These are phyloP conservation scores for Diplolepis rosae DNA, from an alignment of 2,888 invertebrate species.

Conservation along the genomic window DNA sequence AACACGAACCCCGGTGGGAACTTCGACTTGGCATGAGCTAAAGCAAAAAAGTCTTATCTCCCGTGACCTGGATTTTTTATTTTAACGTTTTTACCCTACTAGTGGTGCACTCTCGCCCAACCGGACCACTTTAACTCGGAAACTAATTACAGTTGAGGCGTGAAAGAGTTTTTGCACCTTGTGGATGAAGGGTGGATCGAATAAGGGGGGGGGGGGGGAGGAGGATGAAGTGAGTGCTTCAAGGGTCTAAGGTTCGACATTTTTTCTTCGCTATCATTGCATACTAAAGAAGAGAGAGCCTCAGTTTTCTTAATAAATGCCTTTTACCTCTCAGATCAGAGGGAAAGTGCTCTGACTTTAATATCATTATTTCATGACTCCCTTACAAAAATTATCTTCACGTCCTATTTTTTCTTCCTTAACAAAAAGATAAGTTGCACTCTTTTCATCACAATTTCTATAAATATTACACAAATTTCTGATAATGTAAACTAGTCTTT, in stretches of 20 bases:
- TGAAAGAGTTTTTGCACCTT: conserved; percentile 62
- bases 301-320: neutral
- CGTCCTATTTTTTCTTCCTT: no score
- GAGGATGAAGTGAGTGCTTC: conserved; percentile 38
- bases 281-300: conserved; percentile 1
- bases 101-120: conserved; percentile 44
- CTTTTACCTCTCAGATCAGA: neutral
- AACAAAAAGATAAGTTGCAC: no score
- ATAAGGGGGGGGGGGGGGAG: conserved; percentile 30
- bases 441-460: no score
- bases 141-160: conserved; percentile 67
- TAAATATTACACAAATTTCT: no score
- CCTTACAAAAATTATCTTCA: no score
- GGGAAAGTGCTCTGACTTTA: neutral
- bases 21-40: conserved; percentile 55
- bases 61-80: conserved; percentile 59
- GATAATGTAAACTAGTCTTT: no score
- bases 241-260: conserved; percentile 46
- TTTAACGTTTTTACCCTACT: conserved; percentile 49
- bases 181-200: conserved; percentile 35
- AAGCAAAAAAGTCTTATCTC: conserved; percentile 59
- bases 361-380: neutral
- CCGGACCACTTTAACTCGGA: conserved; percentile 64
- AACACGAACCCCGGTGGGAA: conserved; percentile 34
- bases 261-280: conserved; percentile 43